A percentile compares a stretch with the other conserved stretches of the same genome.
phyloP scores from a whole-genome alignment of 2,888 invertebrate species.

The Machimus atricapillus region DNA sequence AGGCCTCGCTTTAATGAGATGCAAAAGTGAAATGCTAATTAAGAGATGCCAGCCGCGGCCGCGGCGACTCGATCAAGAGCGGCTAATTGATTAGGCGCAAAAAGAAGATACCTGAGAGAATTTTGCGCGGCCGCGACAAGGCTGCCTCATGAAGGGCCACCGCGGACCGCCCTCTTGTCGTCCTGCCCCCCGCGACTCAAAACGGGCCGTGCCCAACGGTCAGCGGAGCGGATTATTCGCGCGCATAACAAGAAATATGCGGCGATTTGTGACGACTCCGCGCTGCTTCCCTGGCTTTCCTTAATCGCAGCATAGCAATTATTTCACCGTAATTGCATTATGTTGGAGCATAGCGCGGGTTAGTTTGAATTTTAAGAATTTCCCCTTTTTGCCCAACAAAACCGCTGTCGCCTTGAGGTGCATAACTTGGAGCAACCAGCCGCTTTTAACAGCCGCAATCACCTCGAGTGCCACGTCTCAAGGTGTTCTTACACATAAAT shows the following conservation, averaged over 20 bases:
- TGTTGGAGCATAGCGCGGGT: not conserved
- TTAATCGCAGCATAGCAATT: conserved; percentile 15
- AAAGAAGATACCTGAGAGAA: not conserved
- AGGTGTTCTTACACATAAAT: not conserved
- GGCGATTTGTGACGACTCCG: not conserved
- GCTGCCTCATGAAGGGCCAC: not conserved
- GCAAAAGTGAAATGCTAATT: conserved; percentile 55
- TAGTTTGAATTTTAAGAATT: not conserved
- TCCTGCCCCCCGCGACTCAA: not conserved
- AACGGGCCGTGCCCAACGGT: not conserved
- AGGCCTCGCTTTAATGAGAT: conserved; percentile 49
- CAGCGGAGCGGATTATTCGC: not conserved
- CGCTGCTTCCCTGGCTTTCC: not conserved
- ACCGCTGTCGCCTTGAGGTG: not conserved
- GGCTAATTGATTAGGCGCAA: not conserved
- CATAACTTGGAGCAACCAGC: not conserved
- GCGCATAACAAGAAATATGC: not conserved
- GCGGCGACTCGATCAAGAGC: not conserved
- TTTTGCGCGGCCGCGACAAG: not conserved
- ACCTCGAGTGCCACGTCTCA: not conserved
- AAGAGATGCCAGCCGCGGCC: conserved; percentile 39
- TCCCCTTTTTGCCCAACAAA: not conserved
- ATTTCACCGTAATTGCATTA: conserved; percentile 10
- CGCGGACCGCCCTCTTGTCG: not conserved
- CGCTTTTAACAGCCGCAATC: not conserved